Evolutionary conservation across 2,888 invertebrate species (phyloP).

Genomic region (Azorinus chamasolen): DNA sequence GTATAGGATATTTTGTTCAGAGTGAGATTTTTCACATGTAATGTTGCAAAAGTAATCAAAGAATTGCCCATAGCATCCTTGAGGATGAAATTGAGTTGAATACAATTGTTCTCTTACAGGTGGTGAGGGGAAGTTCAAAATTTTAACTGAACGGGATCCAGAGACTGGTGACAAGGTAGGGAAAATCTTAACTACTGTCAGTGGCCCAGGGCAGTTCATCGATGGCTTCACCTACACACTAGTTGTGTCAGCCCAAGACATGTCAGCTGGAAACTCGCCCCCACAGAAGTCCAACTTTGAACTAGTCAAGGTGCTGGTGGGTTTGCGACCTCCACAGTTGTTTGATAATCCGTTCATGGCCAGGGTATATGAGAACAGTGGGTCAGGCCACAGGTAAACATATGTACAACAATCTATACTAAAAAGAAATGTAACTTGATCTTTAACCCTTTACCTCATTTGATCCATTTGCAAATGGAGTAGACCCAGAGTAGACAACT

Average conservation of each 20-base stretch:
- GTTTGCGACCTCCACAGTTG: constrained; percentile 98
- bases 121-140: constrained; percentile 92
- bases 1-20: no score
- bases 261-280: constrained; percentile 43
- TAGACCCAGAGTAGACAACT: no score
- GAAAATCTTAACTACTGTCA: constrained; percentile 69
- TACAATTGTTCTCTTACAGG: constrained; percentile 70
- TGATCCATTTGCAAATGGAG: no score
- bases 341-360: constrained; percentile 98
- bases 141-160: constrained; percentile 91
- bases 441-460: no score
- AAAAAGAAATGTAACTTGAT: no score
- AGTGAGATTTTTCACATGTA: no score
- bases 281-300: constrained; percentile 78
- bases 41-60: no score
- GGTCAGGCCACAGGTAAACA: constrained; percentile 97
- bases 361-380: constrained; percentile 98
- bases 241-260: constrained; percentile 93
- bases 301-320: constrained; percentile 93
- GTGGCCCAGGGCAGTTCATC: constrained; percentile 72
- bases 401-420: no score
- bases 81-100: no score
- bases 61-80: no score
- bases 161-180: constrained; percentile 72
- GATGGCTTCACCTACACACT: constrained; percentile 97